Evolutionary conservation across 2,113 vertebrate genomes (phyloP), one percentile per base, ranked within the genome.

Genomic region (Rhinoptilus africanus): DNA sequence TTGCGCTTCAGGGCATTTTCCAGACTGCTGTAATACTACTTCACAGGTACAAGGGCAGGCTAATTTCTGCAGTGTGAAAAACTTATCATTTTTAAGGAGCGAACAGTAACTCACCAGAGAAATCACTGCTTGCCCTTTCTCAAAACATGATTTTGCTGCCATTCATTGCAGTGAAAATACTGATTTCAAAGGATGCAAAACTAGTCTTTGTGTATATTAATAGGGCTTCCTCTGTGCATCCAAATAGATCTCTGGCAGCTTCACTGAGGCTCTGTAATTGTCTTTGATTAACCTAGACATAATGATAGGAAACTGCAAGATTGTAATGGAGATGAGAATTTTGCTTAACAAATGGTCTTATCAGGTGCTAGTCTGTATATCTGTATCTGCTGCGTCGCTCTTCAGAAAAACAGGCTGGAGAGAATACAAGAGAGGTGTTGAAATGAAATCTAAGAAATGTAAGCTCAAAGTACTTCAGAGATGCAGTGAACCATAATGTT

Each of bases 401-500:
- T 66, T 91, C 43, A 96, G 92, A 96, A 45, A 78, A 69, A 91
- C 28, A 39, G n/a, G 15, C 62, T 92, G 71, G 26, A 73, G 62
- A 88, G 53, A 71, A 86, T n/a, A 60, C 12, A 59, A 77, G 67
- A 92, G 71, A 93, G 47, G 17, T 64, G 62, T 14, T 87, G 41
- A 94, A 82, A 94, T 68, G 51, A 93, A 96, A 94, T 57, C 88
- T 23, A 82, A 92, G 88, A 77, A 69, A 47, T 63, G 21, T 30
- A 82, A 94, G 51, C 63, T 92, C 69, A 80, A 81, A 94, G 82
- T 87, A 67, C 64, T 81, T 93, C 84, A 95, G 37, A 82, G 85
- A 83, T 76, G 75, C 84, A 64, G 53, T 96, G 89, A 96, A 97
- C 83, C 56, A 81, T 81, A 78, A 79, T 10, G 11, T 95, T 94